These are phyloP conservation scores for Platerodrilus igneus DNA, from an alignment of 2,888 invertebrate species.

Conservation along the genomic window DNA sequence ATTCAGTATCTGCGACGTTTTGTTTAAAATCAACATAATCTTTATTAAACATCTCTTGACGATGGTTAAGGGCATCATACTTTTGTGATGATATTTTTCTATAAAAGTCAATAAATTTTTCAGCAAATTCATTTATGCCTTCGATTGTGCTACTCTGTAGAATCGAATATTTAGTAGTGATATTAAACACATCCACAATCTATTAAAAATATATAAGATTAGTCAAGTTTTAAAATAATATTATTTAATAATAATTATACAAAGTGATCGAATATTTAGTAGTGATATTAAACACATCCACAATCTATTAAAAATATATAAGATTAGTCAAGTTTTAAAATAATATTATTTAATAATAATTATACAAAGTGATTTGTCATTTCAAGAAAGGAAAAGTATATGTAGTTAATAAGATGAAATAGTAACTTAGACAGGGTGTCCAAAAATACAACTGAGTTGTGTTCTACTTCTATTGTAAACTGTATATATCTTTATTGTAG, in stretches of 20 bases:
- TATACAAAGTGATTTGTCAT: too few relatives aligned
- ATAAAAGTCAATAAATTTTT: conserved; percentile 63
- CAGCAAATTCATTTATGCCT: conserved; percentile 69
- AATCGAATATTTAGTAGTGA: conserved; percentile 67
- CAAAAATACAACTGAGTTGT: too few relatives aligned
- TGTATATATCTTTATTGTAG: too few relatives aligned
- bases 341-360: too few relatives aligned
- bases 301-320: conserved; percentile 56
- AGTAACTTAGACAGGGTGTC: too few relatives aligned
- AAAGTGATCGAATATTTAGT: conserved; percentile 70
- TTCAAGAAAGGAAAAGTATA: too few relatives aligned
- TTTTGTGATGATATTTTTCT: conserved; percentile 63
- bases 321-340: not conserved
- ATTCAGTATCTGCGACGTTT: conserved; percentile 64
- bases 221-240: not conserved
- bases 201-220: conserved; percentile 42
- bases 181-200: conserved; percentile 71
- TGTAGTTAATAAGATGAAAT: too few relatives aligned
- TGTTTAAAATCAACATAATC: conserved; percentile 72
- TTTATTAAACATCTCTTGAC: conserved; percentile 66
- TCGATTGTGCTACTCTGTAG: conserved; percentile 73
- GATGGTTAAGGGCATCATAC: conserved; percentile 77
- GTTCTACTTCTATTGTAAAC: too few relatives aligned
- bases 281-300: conserved; percentile 67
- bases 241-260: too few relatives aligned